These are phyloP conservation scores for Sprattus sprattus DNA, from an alignment of 2,113 vertebrate species.

Conservation along the genomic window DNA sequence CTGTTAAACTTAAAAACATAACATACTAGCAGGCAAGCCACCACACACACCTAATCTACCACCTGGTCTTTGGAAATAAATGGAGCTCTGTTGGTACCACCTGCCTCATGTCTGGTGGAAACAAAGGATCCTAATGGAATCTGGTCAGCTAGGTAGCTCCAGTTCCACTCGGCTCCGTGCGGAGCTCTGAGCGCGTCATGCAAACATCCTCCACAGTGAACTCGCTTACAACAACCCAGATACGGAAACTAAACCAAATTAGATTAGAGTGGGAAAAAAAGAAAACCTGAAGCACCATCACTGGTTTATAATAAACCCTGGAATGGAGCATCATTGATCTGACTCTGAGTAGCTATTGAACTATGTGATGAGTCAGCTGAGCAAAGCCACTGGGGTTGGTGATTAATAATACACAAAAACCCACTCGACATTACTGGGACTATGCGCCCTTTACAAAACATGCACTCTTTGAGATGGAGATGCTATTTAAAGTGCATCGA, in stretches of 20 bases:
- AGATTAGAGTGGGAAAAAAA: neutral
- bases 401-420: slow-evolving; percentile 31
- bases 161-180: neutral
- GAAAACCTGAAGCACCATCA: neutral
- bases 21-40: neutral
- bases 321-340: slow-evolving; percentile 1
- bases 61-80: neutral
- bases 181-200: neutral
- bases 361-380: slow-evolving; percentile 27
- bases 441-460: neutral
- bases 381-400: neutral
- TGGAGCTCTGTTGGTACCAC: neutral
- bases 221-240: neutral
- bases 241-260: neutral
- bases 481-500: slow-evolving; percentile 16
- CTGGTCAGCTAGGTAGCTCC: neutral
- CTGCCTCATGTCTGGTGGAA: neutral
- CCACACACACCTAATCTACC: neutral
- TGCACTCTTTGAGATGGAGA: neutral
- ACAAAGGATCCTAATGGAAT: neutral
- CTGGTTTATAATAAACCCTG: slow-evolving; percentile 3
- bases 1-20: too few species aligned
- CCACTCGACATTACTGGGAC: neutral
- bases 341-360: slow-evolving; percentile 24
- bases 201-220: neutral